Evolutionary conservation across 2,888 invertebrate species (phyloP), one percentile per base, ranked within the genome.

Genomic region (Nyleta sp.): DNA sequence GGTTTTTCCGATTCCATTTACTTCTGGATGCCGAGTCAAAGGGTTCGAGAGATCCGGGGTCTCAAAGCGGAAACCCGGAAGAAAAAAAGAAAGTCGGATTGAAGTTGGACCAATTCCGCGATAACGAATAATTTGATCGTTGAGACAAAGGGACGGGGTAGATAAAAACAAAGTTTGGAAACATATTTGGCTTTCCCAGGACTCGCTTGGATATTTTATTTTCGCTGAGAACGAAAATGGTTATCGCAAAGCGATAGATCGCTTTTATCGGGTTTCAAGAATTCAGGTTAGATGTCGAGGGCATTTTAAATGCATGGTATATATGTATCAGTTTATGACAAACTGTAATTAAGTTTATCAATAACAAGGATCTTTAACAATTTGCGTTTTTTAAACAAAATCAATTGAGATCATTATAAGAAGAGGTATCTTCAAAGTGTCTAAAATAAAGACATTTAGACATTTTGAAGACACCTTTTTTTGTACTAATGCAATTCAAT

Each of bases 141-240:
- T 11, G 24, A 65, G 46, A 46, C 31, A 59, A 53, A 71, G 22
- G 24, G 42, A 31, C 24, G 46, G 42, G 33, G 50, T 17, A 64
- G 50, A 70, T 75, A 64, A 76, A 70, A 64, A 76, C 33, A 67
- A 60, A 71, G 46, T 72, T 65, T 31, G 28, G 48, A 72, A 71
- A 59, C 48, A 60, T 65, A 67, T 72, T 71, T 65, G 50, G 48
- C 42, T 67, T 62, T 71, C 40, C 31, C 64, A 52, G 42, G 52
- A 64, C 22, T 52, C 15, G 38, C 28, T 28, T 28, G 35, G 18
- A 33, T 53, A 48, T 59, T 59, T 72, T 72, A 72, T 67, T 70
- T 75, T 60, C 59, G 59, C 20, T 8, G 52, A 62, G 42, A 65
- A 50, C 57, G 52, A 33, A 65, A 72, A 73, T 73, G 73, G 57